Base-by-base conservation (phyloP, 2,888 invertebrate genomes). In the Chydorus sphaericus region DNA sequence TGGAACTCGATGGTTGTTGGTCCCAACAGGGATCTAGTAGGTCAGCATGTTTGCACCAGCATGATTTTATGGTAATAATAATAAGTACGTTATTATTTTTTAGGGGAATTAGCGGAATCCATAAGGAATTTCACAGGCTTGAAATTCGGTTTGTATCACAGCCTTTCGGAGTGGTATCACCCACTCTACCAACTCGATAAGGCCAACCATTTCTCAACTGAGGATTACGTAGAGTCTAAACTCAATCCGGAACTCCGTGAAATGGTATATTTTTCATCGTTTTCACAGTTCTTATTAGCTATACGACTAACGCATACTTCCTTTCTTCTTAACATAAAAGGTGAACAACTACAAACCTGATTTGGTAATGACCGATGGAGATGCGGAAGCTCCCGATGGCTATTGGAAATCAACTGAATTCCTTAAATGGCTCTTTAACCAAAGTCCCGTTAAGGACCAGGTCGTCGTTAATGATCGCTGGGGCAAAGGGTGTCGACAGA, bases 401-500 rank as follows among this genome's bases (percentile, higher is more conserved):
- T 93, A 93, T 64, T 94, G 90, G 89, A 79, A 79, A 61, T 80
- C 90, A 0, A 82, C 80, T 48, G 82, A 86, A 56, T 85, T 94
- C 64, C 71, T 94, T 18, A 82, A 91, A 1, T 93, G 92, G 92
- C 71, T 93, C n/a, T 94, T 90, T 65, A 93, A 90, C 65, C 83
- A 88, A 0, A 92, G 92, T 66, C 88, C 89, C 0, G 88, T 96
- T 0, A 85, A 82, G 64, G 81, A 92, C 61, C 82, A 80, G 4
- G 79, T 97, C 0, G 91, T 94, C 0, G 85, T 84, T 0, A 97
- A 97, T 68, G 96, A 97, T 70, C 77, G 96, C 62, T 96, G 94
- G 94, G 94, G 96, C 1, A 74, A 70, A 6, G 82, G 77, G 6
- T 81, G 79, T 4, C 71, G 78, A 3, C 93, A 94, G 60, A 74